A percentile compares a stretch with the other conserved stretches of the same genome.
phyloP scores from a whole-genome alignment of 2,888 invertebrate species.

The Aromia moschata region DNA sequence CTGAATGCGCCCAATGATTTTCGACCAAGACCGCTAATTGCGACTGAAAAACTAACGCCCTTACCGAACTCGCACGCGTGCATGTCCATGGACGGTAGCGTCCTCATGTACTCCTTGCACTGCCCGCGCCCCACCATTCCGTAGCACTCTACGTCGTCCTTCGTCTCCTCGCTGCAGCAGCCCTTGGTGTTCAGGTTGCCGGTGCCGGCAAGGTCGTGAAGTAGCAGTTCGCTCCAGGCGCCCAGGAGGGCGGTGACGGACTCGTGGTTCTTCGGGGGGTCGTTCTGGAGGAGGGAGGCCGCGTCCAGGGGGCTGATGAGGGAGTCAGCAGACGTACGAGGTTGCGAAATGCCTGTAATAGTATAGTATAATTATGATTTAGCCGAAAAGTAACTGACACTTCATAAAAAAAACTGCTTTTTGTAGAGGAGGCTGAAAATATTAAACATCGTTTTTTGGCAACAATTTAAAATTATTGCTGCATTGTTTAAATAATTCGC shows the following conservation, averaged over 20 bases:
- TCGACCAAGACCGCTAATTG: too few relatives aligned
- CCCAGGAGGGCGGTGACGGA: conserved; percentile 81
- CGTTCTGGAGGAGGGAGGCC: conserved; percentile 68
- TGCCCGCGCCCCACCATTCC: conserved; percentile 61
- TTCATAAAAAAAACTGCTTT: too few relatives aligned
- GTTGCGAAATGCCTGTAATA: too few relatives aligned
- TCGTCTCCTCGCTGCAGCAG: conserved; percentile 59
- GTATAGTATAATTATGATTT: too few relatives aligned
- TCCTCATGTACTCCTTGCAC: conserved; percentile 75
- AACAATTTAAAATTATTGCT: too few relatives aligned
- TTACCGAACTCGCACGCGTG: conserved; percentile 73
- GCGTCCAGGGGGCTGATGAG: conserved; percentile 72
- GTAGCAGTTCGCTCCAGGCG: conserved; percentile 81
- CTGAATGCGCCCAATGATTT: too few relatives aligned
- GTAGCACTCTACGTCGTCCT: conserved; percentile 68
- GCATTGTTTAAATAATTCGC: too few relatives aligned
- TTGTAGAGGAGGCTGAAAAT: too few relatives aligned
- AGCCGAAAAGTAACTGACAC: too few relatives aligned
- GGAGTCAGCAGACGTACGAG: too few relatives aligned
- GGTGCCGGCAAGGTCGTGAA: conserved; percentile 77
- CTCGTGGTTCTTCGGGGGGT: conserved; percentile 71
- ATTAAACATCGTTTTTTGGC: too few relatives aligned
- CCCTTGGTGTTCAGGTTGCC: conserved; percentile 68
- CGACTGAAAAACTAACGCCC: too few relatives aligned
- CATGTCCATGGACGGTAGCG: conserved; percentile 72